Percentiles rank a stretch among this genome's conserved stretches.
These are phyloP conservation scores for Rhynchonema sp. DNA, from an alignment of 2,888 invertebrate genomes.

Conservation along the genomic window DNA sequence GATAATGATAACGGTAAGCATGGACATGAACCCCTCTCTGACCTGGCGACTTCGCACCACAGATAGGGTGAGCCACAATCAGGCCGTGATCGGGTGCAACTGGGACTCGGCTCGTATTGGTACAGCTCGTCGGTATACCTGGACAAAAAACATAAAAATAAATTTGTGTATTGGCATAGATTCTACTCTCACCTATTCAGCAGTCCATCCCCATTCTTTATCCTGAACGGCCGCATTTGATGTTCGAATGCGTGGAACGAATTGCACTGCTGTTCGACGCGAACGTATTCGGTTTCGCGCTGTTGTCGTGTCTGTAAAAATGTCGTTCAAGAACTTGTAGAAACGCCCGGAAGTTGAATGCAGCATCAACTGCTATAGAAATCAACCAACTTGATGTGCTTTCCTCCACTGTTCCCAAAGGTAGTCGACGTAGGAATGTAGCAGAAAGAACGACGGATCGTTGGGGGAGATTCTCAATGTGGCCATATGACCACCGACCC, in stretches of 20 bases:
- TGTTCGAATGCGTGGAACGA: background rate
- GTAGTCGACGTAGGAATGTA: conserved; percentile 27
- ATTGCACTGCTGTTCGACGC: conserved; percentile 2
- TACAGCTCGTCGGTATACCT: conserved; percentile 3
- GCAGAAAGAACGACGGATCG: conserved; percentile 29
- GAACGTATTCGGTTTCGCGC: conserved; percentile 3
- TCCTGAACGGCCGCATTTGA: conserved; percentile 4
- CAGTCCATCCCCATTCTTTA: conserved; percentile 6
- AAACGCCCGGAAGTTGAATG: background rate
- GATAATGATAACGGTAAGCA: background rate
- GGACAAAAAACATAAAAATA: background rate
- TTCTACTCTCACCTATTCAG: background rate
- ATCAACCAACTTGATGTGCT: background rate
- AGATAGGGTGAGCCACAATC: conserved; percentile 13
- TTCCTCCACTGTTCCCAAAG: conserved; percentile 27
- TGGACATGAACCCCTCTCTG: background rate
- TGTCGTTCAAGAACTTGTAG: background rate
- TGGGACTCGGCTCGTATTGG: background rate
- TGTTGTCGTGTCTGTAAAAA: background rate
- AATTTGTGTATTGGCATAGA: too few relatives aligned
- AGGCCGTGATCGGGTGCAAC: background rate
- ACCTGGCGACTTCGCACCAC: conserved; percentile 15
- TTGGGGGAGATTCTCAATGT: conserved; percentile 25
- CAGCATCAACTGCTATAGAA: too few relatives aligned
- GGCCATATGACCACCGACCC: conserved; percentile 26